Conservation (phyloP, 2,888 invertebrate genomes). For the Pseudanteris insignis region DNA sequence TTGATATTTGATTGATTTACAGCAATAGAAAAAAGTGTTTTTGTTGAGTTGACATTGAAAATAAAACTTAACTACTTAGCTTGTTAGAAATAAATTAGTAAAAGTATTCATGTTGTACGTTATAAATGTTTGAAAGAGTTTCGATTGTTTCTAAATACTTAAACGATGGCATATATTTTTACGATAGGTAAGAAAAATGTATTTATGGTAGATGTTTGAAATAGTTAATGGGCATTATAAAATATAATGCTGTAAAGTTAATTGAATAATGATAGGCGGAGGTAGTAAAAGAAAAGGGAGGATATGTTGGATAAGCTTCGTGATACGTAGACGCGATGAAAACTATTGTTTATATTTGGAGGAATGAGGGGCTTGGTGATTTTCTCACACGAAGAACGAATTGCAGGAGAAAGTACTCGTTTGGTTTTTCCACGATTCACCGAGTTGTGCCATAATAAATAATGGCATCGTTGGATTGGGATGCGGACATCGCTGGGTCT, state of each 20-base stretch:
- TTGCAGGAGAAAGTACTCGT: conserved; percentile 39
- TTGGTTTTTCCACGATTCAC: conserved; percentile 41
- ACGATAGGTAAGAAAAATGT: too few species aligned
- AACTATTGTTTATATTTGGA: conserved; percentile 38
- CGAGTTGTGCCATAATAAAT: conserved; percentile 41
- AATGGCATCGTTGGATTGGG: conserved; percentile 52
- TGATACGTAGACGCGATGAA: conserved; percentile 22
- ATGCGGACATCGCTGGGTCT: conserved; percentile 52
- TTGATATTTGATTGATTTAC: too few species aligned
- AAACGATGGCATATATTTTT: too few species aligned
- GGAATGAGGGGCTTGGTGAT: conserved; percentile 23
- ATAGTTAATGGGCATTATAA: too few species aligned
- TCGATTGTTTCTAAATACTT: too few species aligned
- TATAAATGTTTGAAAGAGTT: too few species aligned
- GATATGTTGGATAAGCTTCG: conserved; percentile 10
- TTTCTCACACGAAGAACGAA: conserved; percentile 40
- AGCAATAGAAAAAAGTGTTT: too few species aligned
- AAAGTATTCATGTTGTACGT: too few species aligned
- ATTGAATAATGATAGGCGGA: conserved; percentile 24
- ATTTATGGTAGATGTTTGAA: too few species aligned
- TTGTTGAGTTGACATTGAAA: too few species aligned
- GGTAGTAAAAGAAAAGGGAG: conserved; percentile 16
- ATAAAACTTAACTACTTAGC: too few species aligned
- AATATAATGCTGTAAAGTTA: conserved; percentile 11
- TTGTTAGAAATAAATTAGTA: too few species aligned